phyloP scores from a whole-genome alignment of 2,888 invertebrate species.

The Papilio gigon region DNA sequence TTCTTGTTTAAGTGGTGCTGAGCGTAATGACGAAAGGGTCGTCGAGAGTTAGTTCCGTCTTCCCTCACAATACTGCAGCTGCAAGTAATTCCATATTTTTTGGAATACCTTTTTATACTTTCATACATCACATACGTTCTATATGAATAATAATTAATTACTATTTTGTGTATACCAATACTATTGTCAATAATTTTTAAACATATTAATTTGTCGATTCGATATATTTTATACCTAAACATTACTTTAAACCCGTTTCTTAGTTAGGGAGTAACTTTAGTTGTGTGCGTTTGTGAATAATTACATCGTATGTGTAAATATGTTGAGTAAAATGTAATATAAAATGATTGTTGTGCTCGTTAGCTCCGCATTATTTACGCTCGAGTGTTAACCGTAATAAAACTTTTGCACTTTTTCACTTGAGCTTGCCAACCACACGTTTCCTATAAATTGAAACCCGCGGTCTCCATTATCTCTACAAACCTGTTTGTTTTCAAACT shows the following conservation, averaged over 20 bases:
- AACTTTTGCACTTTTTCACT: slow-evolving; percentile 80
- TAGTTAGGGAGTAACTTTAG: too few species aligned
- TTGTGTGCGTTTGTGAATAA: not conserved
- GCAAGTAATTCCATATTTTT: slow-evolving; percentile 26
- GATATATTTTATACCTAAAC: not conserved
- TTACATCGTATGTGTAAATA: not conserved
- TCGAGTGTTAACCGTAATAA: slow-evolving; percentile 48
- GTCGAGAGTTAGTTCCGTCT: slow-evolving; percentile 38
- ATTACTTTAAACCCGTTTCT: too few species aligned
- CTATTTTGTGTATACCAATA: not conserved
- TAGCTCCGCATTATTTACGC: slow-evolving; percentile 22
- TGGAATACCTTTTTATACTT: not conserved
- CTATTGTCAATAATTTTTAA: slow-evolving; percentile 4
- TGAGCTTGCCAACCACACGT: slow-evolving; percentile 76
- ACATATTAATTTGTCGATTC: not conserved
- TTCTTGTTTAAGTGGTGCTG: slow-evolving; percentile 40
- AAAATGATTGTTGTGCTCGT: slow-evolving; percentile 20
- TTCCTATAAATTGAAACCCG: slow-evolving; percentile 75
- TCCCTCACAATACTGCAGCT: slow-evolving; percentile 35
- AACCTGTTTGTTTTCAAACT: slow-evolving; percentile 76
- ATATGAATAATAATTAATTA: too few species aligned
- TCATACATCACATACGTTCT: not conserved
- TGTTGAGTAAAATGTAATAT: slow-evolving; percentile 13
- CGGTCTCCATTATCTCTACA: slow-evolving; percentile 76
- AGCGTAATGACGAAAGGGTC: slow-evolving; percentile 41